Base-by-base conservation (phyloP, 2,888 invertebrate species). In the Cataglyphis livida region DNA sequence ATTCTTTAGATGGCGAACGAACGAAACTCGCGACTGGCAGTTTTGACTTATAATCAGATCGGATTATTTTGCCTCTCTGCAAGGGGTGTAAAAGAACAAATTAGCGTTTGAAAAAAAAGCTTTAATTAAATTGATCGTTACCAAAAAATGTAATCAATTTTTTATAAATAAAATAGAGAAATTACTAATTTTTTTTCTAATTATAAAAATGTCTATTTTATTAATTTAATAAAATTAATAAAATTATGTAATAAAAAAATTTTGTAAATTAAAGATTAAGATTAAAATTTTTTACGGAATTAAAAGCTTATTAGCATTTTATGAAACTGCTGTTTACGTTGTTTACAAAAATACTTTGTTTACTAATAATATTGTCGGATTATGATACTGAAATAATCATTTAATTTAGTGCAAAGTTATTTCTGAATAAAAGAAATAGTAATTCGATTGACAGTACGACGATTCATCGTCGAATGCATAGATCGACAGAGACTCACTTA, bases 401-500 rank as follows among this genome's bases (percentile, higher is more conserved):
- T 70, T 15, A 21, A 41, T 15, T 21, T 12, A 10, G 54, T 15
- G 18, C 21, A 41, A 59, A 70, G 4, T 59, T 73, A 71, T 21
- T 59, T 15, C 35, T 78, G 25, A 51, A 10, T 51, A 18, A 32
- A 12, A 71, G 44, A 25, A 25, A 18, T 7, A 12, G 32, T 73
- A 73, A 79, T 71, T 35, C 25, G 12, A 79, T 35, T 73, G 78
- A 73, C 44, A 59, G 18, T 75, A 66, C 51, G 38, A 81, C 66
- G 38, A 81, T 85, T 87, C 59, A 81, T 83, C 89, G 79, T 82
- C 82, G 65, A 84, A 81, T 88, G 82, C 84, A 73, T 81, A 57
- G 76, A 81, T 89, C 89, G 81, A 82, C 87, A 73, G 65, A 82
- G 84, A 64, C 86, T 87, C 88, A 85, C 85, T 88, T 88, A 88